These are phyloP conservation scores for Ceraclea dissimilis DNA, from an alignment of 2,888 invertebrate species.

Conservation along the genomic window DNA sequence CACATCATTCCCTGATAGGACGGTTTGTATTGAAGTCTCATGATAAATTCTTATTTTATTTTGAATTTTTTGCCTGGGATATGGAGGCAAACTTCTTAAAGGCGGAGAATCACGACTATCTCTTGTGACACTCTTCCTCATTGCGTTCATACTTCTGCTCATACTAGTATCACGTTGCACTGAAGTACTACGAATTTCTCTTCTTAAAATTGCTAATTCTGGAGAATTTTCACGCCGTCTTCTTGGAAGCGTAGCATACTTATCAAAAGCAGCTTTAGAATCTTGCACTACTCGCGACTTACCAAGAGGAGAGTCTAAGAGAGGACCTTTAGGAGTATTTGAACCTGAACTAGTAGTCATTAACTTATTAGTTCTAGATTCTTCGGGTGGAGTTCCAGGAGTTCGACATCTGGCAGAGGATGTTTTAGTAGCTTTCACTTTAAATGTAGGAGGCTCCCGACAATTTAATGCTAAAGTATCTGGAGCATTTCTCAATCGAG, in stretches of 20 bases:
- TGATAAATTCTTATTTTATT: slow-evolving; percentile 68
- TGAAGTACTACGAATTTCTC: slow-evolving; percentile 25
- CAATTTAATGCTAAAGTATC: slow-evolving; percentile 48
- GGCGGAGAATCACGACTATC: slow-evolving; percentile 30
- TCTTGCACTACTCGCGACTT: slow-evolving; percentile 33
- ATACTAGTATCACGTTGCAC: slow-evolving; percentile 39
- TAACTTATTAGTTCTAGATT: slow-evolving; percentile 1
- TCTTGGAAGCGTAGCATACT: slow-evolving; percentile 72
- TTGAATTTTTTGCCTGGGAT: slow-evolving; percentile 36
- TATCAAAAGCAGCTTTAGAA: slow-evolving; percentile 52
- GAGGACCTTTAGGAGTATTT: slow-evolving; percentile 32
- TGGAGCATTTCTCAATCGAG: slow-evolving; percentile 35
- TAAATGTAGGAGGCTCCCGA: slow-evolving; percentile 42
- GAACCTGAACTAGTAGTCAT: slow-evolving; percentile 27
- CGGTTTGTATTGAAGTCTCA: slow-evolving; percentile 71
- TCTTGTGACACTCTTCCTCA: slow-evolving; percentile 25
- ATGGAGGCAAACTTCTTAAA: slow-evolving; percentile 41
- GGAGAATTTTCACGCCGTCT: slow-evolving; percentile 59
- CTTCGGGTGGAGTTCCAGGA: slow-evolving; percentile 45
- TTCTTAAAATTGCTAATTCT: slow-evolving; percentile 31
- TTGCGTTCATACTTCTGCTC: slow-evolving; percentile 32
- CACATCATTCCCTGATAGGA: slow-evolving; percentile 62
- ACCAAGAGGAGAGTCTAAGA: slow-evolving; percentile 27
- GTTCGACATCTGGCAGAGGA: slow-evolving; percentile 54
- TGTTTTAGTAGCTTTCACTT: slow-evolving; percentile 46